These are phyloP conservation scores for Epinotia demarniana DNA, from an alignment of 2,888 invertebrate genomes.

Conservation along the genomic window DNA sequence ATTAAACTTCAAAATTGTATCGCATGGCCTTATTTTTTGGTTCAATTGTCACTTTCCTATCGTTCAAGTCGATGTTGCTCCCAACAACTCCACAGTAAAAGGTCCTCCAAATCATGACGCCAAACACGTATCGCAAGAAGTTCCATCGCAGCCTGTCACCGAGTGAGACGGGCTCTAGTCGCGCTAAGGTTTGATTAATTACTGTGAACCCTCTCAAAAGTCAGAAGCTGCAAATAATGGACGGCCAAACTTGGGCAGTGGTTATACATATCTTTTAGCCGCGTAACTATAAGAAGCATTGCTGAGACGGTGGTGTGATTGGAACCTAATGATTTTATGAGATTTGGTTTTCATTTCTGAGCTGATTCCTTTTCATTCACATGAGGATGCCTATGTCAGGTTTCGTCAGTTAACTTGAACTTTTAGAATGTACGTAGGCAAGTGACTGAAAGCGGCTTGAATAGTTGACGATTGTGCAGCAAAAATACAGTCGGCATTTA, in stretches of 20 bases:
- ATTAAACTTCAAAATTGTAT: no score
- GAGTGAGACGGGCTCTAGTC: conserved; percentile 30
- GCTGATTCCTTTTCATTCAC: no score
- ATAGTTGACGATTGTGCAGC: no score
- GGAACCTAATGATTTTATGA: not conserved
- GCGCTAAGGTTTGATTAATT: conserved; percentile 43
- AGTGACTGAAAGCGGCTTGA: no score
- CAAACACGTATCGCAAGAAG: conserved; percentile 41
- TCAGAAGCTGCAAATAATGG: conserved; percentile 41
- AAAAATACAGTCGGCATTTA: no score
- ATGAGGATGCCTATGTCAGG: no score
- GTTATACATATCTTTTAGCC: conserved; percentile 26
- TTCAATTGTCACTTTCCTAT: no score
- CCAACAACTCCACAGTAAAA: conserved; percentile 9
- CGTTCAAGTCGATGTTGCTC: not conserved
- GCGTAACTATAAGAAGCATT: conserved; percentile 12
- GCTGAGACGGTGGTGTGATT: not conserved
- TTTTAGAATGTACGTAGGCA: no score
- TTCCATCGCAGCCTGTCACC: conserved; percentile 39
- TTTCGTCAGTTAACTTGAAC: no score
- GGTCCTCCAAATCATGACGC: conserved; percentile 37
- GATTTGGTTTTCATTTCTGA: no score
- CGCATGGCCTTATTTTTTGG: no score
- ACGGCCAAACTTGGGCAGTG: conserved; percentile 35
- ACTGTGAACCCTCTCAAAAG: conserved; percentile 44